A percentile compares a stretch with the other conserved stretches of the same genome.
These are phyloP conservation scores for Glyphotaelius pellucidus DNA, from an alignment of 2,888 invertebrate genomes.

Conservation along the genomic window DNA sequence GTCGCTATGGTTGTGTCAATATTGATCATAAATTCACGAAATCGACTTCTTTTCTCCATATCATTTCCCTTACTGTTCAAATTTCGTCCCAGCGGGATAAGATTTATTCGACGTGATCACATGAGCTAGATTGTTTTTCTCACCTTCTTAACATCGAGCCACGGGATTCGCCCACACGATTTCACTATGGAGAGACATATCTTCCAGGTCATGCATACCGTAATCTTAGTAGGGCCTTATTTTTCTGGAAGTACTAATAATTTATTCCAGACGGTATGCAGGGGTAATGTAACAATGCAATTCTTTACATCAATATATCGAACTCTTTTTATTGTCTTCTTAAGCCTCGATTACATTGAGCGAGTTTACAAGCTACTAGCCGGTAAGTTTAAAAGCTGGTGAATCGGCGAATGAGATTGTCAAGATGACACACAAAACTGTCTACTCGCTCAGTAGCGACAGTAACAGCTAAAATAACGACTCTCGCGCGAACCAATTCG, in stretches of 20 bases:
- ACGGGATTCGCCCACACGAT: neutral
- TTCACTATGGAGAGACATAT: neutral
- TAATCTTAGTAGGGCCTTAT: neutral
- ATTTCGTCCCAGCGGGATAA: neutral
- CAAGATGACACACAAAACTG: no score
- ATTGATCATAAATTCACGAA: neutral
- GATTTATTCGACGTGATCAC: neutral
- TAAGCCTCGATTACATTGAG: no score
- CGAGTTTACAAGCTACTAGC: no score
- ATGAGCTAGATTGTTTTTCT: neutral
- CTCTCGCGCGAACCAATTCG: no score
- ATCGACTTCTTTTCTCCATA: neutral
- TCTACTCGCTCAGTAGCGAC: no score
- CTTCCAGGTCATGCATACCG: neutral
- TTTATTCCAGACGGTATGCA: neutral
- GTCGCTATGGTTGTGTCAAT: neutral
- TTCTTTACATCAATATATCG: no score
- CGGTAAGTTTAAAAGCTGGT: no score
- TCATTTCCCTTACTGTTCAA: neutral
- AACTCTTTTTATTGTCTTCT: no score
- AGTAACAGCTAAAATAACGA: no score
- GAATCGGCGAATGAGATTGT: no score
- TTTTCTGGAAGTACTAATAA: neutral
- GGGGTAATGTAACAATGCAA: no score
- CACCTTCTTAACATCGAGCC: neutral